phyloP scores from a whole-genome alignment of 2,888 invertebrate genomes.

The Trileptium ribeirensis region DNA sequence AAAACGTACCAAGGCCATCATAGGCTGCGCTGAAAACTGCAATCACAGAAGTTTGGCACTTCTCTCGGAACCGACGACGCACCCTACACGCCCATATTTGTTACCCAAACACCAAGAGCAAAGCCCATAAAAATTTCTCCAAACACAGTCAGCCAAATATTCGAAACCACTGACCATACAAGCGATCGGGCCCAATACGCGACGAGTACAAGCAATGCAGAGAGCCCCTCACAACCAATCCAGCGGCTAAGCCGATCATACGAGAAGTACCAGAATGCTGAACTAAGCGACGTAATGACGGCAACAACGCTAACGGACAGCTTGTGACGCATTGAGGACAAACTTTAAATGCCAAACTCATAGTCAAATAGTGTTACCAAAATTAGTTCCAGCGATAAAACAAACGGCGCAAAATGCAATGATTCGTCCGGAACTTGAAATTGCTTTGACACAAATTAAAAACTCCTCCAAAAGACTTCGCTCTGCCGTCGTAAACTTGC shows the following conservation, averaged over 20 bases:
- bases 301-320: not conserved
- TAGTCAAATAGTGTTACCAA: conserved; percentile 4
- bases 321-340: not conserved
- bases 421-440: no score
- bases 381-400: conserved; percentile 13
- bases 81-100: not conserved
- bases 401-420: not conserved
- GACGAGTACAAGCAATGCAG: not conserved
- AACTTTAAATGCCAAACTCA: conserved; percentile 16
- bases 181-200: not conserved
- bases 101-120: conserved; percentile 1
- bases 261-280: not conserved
- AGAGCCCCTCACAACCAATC: not conserved
- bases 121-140: conserved; percentile 10
- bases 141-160: not conserved
- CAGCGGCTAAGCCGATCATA: not conserved
- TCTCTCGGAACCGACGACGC: not conserved
- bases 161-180: conserved; percentile 7
- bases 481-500: no score
- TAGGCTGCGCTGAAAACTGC: conserved; percentile 5
- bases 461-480: no score
- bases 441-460: no score
- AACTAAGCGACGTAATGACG: not conserved
- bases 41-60: not conserved
- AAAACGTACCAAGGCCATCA: conserved; percentile 3